Evolutionary conservation across 1,140 invertebrate species (phyloP), one percentile per base, ranked within the genome.

Genomic region (Leptoteleia sp.): DNA sequence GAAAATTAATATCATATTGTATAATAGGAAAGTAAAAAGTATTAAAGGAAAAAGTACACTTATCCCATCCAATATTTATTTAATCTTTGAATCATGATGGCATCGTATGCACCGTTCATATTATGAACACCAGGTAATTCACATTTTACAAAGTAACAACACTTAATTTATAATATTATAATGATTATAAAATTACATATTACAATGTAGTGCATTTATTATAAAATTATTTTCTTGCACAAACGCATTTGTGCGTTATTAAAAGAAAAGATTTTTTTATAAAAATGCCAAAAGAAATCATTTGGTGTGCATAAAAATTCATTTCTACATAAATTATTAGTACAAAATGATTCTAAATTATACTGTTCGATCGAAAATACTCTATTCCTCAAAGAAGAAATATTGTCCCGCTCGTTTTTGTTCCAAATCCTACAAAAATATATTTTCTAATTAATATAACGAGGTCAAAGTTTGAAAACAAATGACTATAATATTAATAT

Each of bases 321-420:
- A 43, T 40, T 45, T 45, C 6, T 15, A 47, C 2, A 15, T 19
- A 50, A 59, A 33, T 38, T 19, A 50, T 61, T 17, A 1, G 12
- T 57, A 57, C 6, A 57, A 68, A 68, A 38, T 50, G 12, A 17
- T 52, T 19, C 35, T 35, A 25, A 27, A 35, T 48, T 22, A 5
- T 13, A 13, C 5, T 40, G 11, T 6, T 35, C 27, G 4, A 4
- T 19, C n/a, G 12, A 37, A 29, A 38, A 62, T 47, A 19, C n/a
- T 17, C 91, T 94, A 97, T 88, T 99, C 97, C 91, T 99, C 98
- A 81, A 99, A 90, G 93, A 99, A 99, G 93, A 99, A 99, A 90
- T 96, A 99, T 90, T 99, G 98, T 40, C 98, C 98, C 33, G 95
- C 94, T 79, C 93, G 92, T 90, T 99, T 99, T 90, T 99, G 98